Percentiles rank a stretch among this genome's conserved stretches.
These are phyloP conservation scores for Hylaeus volcanicus DNA, from an alignment of 1,140 invertebrate species.

Conservation along the genomic window DNA sequence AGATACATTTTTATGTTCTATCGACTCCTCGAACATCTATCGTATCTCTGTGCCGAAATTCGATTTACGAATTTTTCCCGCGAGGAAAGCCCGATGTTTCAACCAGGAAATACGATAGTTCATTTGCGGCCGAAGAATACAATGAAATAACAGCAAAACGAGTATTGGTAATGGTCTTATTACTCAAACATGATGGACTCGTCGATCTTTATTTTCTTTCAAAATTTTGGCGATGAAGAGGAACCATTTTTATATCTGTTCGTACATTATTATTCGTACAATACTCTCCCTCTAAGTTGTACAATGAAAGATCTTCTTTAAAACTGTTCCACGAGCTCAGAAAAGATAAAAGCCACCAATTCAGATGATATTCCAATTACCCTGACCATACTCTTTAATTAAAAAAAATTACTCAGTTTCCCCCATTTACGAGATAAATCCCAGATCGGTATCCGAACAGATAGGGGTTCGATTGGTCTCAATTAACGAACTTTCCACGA, in stretches of 20 bases:
- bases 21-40: conserved; percentile 19
- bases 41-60: conserved; percentile 3
- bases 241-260: neutral
- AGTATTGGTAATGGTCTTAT: neutral
- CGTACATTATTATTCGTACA: no score
- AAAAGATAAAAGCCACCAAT: no score
- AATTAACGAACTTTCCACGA: neutral
- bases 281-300: no score
- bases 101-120: conserved; percentile 14
- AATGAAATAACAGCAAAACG: neutral
- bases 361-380: no score
- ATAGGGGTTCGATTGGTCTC: conserved; percentile 1
- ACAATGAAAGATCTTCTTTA: no score
- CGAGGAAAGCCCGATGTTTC: conserved; percentile 11
- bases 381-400: no score
- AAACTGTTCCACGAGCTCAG: no score
- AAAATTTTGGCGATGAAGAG: no score
- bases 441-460: neutral
- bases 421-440: neutral
- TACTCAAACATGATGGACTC: neutral
- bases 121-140: neutral
- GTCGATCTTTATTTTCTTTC: no score
- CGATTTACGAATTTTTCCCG: conserved; percentile 30
- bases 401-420: no score
- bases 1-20: neutral